A percentile compares a stretch with the other conserved stretches of the same genome.
These are phyloP conservation scores for Spilarctia lutea DNA, from an alignment of 2,888 invertebrate genomes.

Conservation along the genomic window DNA sequence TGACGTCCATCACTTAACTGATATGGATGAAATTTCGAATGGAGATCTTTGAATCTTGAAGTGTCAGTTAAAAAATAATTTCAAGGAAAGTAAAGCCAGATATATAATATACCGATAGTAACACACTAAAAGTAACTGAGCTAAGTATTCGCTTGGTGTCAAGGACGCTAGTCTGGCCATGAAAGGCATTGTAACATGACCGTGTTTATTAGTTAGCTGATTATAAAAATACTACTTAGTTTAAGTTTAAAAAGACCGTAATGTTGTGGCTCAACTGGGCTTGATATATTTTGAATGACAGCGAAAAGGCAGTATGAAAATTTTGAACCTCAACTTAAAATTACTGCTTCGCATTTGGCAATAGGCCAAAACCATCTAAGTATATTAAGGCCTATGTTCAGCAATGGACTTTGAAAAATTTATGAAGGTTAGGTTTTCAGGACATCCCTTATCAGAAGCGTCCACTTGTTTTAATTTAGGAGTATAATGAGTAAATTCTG, in stretches of 20 bases:
- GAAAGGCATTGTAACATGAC: slow-evolving; percentile 4
- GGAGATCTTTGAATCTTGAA: too few species aligned
- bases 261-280: background rate
- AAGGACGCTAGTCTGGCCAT: slow-evolving; percentile 19
- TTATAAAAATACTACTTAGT: slow-evolving; percentile 3
- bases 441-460: too few species aligned
- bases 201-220: slow-evolving; percentile 7
- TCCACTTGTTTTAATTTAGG: too few species aligned
- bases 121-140: background rate
- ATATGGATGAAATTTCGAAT: too few species aligned
- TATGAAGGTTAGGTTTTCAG: too few species aligned
- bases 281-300: background rate
- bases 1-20: too few species aligned
- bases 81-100: background rate
- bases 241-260: background rate
- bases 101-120: slow-evolving; percentile 1
- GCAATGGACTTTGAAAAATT: too few species aligned
- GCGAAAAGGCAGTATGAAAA: background rate
- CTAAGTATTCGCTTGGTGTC: background rate
- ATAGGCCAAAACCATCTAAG: too few species aligned
- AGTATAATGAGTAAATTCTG: too few species aligned
- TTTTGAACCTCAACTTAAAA: too few species aligned
- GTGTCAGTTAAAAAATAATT: background rate
- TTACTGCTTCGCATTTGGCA: too few species aligned
- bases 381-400: too few species aligned